These are phyloP conservation scores for Allacma fusca DNA, from an alignment of 2,888 invertebrate genomes.

Conservation along the genomic window DNA sequence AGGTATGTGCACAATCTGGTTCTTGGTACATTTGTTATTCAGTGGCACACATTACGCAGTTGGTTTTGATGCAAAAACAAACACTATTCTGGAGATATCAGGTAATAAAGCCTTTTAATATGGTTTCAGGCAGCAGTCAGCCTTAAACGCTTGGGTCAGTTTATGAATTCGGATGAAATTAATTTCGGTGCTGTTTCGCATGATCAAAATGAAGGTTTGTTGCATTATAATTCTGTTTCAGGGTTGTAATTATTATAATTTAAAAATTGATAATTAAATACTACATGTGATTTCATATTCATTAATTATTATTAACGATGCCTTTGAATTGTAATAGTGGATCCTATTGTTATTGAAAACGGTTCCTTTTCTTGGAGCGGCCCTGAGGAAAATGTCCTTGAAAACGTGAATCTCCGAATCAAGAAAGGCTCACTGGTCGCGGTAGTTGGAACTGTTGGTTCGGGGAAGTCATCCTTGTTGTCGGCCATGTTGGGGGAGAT, in stretches of 20 bases:
- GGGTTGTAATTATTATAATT: neutral
- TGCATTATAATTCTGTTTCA: no score
- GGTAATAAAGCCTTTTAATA: no score
- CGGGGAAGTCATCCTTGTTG: constrained; percentile 88
- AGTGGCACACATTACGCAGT: no score
- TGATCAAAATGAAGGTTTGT: constrained; percentile 60
- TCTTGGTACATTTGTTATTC: no score
- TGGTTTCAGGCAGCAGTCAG: constrained; percentile 17
- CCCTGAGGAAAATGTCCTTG: constrained; percentile 49
- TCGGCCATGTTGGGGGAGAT: constrained; percentile 90
- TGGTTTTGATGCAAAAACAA: no score
- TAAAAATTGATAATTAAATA: neutral
- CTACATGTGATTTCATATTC: no score
- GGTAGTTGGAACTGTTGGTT: constrained; percentile 86
- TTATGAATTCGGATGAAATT: constrained; percentile 68
- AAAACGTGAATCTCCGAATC: constrained; percentile 75
- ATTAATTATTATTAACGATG: no score
- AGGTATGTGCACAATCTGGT: constrained; percentile 71
- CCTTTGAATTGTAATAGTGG: constrained; percentile 67
- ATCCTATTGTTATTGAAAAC: constrained; percentile 82
- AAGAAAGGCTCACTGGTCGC: constrained; percentile 73
- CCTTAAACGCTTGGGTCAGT: constrained; percentile 63
- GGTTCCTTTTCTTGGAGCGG: constrained; percentile 86
- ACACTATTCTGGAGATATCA: no score
- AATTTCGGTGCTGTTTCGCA: constrained; percentile 64